A percentile compares a stretch with the other conserved stretches of the same genome.
These are phyloP conservation scores for Anthoscopus minutus DNA, from an alignment of 2,113 vertebrate genomes.

Conservation along the genomic window DNA sequence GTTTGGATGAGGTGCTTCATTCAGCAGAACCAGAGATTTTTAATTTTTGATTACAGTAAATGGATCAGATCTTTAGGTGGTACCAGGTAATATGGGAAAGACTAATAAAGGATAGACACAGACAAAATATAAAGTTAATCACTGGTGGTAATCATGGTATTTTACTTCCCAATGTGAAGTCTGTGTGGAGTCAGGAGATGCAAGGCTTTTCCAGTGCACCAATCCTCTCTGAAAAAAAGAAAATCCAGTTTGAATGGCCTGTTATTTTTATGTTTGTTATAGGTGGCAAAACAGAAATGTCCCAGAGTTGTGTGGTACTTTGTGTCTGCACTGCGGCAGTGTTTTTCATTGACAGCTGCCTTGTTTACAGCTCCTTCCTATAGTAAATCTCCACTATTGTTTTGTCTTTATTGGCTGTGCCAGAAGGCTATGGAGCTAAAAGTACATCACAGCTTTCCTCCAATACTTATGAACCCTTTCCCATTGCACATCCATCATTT, in stretches of 20 bases:
- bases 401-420: background rate
- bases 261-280: background rate
- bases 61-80: constrained; percentile 17
- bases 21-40: constrained; percentile 8
- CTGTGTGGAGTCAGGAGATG: background rate
- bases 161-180: background rate
- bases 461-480: background rate
- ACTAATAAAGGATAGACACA: background rate
- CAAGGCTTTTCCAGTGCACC: background rate
- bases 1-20: constrained; percentile 31
- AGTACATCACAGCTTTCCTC: background rate
- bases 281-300: background rate
- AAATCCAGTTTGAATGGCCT: background rate
- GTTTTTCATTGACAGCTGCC: background rate
- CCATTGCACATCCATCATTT: background rate
- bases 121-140: background rate
- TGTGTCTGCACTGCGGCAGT: background rate
- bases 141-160: background rate
- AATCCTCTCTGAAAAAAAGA: background rate
- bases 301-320: background rate
- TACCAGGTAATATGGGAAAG: background rate
- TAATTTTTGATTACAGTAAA: constrained; percentile 47
- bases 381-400: constrained; percentile 16
- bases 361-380: background rate
- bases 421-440: background rate